phyloP scores from a whole-genome alignment of 2,113 vertebrate genomes.

The Tyto alba region DNA sequence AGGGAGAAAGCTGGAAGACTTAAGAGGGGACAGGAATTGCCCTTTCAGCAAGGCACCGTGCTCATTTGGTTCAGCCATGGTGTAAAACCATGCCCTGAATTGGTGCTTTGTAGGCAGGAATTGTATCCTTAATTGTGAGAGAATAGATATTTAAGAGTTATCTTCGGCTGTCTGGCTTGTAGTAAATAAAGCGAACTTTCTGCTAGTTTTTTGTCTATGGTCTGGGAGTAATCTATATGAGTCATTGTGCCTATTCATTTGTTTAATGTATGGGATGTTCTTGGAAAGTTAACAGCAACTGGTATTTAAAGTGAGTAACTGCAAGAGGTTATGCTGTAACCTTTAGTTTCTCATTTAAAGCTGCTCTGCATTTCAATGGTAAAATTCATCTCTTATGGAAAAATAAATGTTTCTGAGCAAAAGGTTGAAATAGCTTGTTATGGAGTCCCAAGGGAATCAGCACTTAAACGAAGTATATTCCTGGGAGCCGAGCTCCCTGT shows the following conservation, averaged over 20 bases:
- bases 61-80: background rate
- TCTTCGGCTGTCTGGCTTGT: background rate
- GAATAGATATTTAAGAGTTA: background rate
- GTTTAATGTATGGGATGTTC: background rate
- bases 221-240: background rate
- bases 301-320: background rate
- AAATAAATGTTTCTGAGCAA: background rate
- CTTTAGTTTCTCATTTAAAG: background rate
- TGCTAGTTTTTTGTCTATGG: background rate
- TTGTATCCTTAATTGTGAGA: background rate
- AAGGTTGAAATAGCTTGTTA: background rate
- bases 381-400: background rate
- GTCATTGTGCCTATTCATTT: background rate
- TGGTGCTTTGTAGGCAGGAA: background rate
- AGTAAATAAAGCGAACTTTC: background rate
- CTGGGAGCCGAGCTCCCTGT: background rate
- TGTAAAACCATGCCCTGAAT: conserved; percentile 17
- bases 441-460: background rate
- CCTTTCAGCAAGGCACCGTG: background rate
- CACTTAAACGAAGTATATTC: background rate
- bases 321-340: background rate
- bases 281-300: background rate
- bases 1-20: background rate
- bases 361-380: background rate
- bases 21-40: background rate